Evolutionary conservation across 2,797 vertebrate genomes (phyloP).

Genomic region (Eleutherodactylus coqui): DNA sequence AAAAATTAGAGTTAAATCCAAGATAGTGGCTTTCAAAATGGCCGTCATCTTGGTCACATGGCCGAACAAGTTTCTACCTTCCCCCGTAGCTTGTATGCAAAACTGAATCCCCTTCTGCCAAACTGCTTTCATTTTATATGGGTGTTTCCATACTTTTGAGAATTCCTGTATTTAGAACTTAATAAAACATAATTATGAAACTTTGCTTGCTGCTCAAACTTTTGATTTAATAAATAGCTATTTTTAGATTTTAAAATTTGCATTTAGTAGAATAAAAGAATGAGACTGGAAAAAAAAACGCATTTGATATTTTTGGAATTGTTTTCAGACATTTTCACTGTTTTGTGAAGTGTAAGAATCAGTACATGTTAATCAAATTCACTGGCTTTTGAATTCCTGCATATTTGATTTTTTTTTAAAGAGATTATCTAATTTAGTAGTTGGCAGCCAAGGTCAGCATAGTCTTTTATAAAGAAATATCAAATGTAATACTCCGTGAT

Average conservation of each 20-base stretch:
- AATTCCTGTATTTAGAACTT: no score
- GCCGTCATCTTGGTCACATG: no score
- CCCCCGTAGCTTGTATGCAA: no score
- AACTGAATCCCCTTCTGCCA: no score
- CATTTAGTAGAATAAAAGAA: no score
- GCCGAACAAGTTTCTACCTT: no score
- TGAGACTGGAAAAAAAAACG: background rate
- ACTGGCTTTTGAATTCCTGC: constrained; percentile 24
- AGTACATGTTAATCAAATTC: constrained; percentile 35
- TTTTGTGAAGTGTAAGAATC: constrained; percentile 3
- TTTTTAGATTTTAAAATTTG: no score
- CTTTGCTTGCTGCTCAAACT: background rate
- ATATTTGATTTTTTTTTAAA: constrained; percentile 31
- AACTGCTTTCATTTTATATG: no score
- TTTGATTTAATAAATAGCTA: no score
- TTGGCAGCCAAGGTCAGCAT: constrained; percentile 35
- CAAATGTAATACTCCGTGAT: constrained; percentile 32
- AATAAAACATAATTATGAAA: background rate
- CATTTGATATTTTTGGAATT: background rate
- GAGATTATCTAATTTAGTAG: constrained; percentile 33
- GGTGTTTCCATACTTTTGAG: no score
- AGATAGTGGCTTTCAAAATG: no score
- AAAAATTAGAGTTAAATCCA: no score
- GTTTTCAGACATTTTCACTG: constrained; percentile 19
- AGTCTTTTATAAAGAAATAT: constrained; percentile 34